A percentile compares a stretch with the other conserved stretches of the same genome.
Conservation (phyloP, 2,797 vertebrate genomes). For the Morelia viridis region DNA sequence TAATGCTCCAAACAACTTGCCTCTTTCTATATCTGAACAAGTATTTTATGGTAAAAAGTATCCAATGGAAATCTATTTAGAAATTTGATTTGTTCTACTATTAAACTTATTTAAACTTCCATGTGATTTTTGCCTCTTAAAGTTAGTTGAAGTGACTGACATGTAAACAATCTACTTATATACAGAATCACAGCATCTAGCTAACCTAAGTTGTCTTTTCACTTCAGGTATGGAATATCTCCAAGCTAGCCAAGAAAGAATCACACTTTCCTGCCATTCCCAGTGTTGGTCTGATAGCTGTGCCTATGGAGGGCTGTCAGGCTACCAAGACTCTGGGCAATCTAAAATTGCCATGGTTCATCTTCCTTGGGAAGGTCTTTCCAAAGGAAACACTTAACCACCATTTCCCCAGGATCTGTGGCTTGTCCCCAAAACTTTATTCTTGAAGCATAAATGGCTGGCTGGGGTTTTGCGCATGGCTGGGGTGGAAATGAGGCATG, state of each 20-base stretch:
- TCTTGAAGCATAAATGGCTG: not conserved
- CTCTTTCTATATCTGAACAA: no score
- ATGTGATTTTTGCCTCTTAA: no score
- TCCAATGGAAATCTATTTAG: no score
- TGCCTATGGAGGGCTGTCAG: not conserved
- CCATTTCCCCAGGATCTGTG: not conserved
- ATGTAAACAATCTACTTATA: no score
- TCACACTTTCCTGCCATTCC: slow-evolving; percentile 1
- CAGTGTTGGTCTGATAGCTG: slow-evolving; percentile 28
- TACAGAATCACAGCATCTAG: no score
- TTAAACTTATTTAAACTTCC: no score
- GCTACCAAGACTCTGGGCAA: not conserved
- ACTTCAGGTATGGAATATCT: not conserved
- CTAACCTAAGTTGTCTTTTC: not conserved
- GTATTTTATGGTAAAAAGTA: no score
- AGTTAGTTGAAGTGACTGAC: no score
- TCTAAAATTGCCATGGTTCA: not conserved
- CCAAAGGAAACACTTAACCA: slow-evolving; percentile 1
- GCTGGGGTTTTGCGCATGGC: not conserved
- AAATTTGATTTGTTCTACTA: no score
- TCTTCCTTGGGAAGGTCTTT: not conserved
- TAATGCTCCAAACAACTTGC: no score
- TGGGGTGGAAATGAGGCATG: slow-evolving; percentile 44
- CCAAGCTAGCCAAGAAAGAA: not conserved
- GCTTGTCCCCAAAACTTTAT: not conserved